Evolutionary conservation across 2,113 vertebrate species (phyloP).

Genomic region (Opisthocomus hoazin): DNA sequence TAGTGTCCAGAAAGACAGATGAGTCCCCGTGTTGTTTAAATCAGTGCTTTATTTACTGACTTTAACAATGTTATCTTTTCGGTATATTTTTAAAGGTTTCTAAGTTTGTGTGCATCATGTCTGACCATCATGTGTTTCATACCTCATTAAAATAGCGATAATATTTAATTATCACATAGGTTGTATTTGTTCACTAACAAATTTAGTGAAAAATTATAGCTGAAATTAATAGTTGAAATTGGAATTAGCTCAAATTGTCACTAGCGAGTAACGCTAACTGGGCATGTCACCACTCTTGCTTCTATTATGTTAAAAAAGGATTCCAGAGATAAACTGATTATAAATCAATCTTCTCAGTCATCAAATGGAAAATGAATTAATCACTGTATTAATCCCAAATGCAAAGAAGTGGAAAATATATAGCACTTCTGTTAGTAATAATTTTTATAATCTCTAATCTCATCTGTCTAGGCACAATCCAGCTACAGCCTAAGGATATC

Average conservation of each 20-base stretch:
- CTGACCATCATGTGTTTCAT: conserved; percentile 16
- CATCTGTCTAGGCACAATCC: neutral
- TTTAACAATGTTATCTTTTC: conserved; percentile 25
- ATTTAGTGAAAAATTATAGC: conserved; percentile 48
- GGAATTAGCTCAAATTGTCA: conserved; percentile 16
- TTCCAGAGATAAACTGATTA: neutral
- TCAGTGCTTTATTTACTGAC: conserved; percentile 34
- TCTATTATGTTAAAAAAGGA: neutral
- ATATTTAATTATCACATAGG: conserved; percentile 44
- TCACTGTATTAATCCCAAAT: neutral
- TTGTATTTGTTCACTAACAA: conserved; percentile 62
- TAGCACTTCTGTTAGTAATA: neutral
- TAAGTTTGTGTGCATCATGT: neutral
- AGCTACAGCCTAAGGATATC: neutral
- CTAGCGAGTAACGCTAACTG: neutral
- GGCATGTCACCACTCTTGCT: neutral
- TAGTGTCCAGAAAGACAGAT: conserved; percentile 44
- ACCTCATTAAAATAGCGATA: conserved; percentile 50
- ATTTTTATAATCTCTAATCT: neutral
- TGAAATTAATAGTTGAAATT: neutral
- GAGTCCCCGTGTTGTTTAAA: neutral
- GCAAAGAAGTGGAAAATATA: neutral
- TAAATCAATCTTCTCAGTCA: neutral
- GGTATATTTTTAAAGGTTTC: conserved; percentile 42
- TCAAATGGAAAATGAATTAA: neutral